A percentile compares a stretch with the other conserved stretches of the same genome.
Conservation (phyloP, 1,140 invertebrate species). For the Aphelinus certus region DNA sequence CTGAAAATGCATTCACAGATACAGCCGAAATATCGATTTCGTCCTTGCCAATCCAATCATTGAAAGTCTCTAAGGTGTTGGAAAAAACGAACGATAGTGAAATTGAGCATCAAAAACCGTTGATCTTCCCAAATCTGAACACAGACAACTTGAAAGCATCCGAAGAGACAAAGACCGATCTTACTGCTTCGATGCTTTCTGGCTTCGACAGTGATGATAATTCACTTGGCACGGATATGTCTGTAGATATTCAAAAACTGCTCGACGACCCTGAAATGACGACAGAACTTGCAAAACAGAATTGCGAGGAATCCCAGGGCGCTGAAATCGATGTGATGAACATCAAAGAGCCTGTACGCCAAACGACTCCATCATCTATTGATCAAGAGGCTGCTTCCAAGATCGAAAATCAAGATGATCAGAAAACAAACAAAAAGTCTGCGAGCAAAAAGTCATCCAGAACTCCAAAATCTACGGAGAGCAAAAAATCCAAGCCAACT, state of each 20-base stretch:
- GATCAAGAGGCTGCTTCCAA: not conserved
- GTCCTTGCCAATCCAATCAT: not conserved
- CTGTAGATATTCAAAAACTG: slow-evolving; percentile 49
- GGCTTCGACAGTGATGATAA: slow-evolving; percentile 55
- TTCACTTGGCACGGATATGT: slow-evolving; percentile 48
- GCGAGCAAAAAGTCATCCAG: not conserved
- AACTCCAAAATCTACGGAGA: not conserved
- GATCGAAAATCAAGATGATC: not conserved
- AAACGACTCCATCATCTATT: not conserved
- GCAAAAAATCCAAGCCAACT: slow-evolving; percentile 31
- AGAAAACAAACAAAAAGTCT: slow-evolving; percentile 1
- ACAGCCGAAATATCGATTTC: slow-evolving; percentile 2
- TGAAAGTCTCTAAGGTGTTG: not conserved
- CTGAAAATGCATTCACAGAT: not conserved
- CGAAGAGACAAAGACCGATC: not conserved
- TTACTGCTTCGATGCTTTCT: slow-evolving; percentile 8
- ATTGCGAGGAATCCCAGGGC: slow-evolving; percentile 10
- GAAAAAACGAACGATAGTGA: not conserved
- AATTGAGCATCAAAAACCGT: not conserved
- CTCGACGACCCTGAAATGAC: slow-evolving; percentile 50
- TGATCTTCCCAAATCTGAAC: slow-evolving; percentile 13
- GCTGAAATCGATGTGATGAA: slow-evolving; percentile 6
- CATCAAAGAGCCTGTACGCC: slow-evolving; percentile 21
- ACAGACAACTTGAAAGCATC: slow-evolving; percentile 21
- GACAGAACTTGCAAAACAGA: slow-evolving; percentile 41